Percentiles rank a stretch among this genome's conserved stretches.
These are phyloP conservation scores for Pantherophis vulpinus DNA, from an alignment of 2,797 vertebrate species.

Conservation along the genomic window DNA sequence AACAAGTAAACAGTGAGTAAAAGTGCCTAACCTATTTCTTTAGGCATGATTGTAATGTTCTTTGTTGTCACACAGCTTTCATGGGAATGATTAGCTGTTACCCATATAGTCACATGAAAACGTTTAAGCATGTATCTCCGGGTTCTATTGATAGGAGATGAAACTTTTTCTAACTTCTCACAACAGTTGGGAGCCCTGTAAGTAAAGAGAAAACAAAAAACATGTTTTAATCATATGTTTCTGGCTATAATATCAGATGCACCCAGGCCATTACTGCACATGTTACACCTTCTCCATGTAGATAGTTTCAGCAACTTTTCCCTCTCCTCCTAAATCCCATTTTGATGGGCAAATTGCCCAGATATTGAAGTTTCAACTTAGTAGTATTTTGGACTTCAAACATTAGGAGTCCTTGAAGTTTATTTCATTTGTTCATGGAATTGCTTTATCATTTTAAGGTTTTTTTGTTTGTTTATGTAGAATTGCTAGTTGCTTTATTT, in stretches of 20 bases:
- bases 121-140: conserved; percentile 22
- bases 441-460: background rate
- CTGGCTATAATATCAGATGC: background rate
- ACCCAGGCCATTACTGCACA: background rate
- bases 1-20: background rate
- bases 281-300: background rate
- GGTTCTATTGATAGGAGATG: conserved; percentile 32
- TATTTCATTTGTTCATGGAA: background rate
- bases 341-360: background rate
- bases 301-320: background rate
- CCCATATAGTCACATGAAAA: conserved; percentile 45
- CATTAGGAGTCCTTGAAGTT: background rate
- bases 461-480: background rate
- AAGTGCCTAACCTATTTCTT: conserved; percentile 48
- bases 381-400: background rate
- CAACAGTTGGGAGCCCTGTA: conserved; percentile 39
- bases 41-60: conserved; percentile 49
- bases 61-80: conserved; percentile 51
- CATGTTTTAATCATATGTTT: background rate
- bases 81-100: conserved; percentile 37
- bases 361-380: background rate
- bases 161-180: conserved; percentile 8
- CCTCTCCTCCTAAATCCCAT: background rate
- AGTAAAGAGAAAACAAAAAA: background rate
- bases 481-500: background rate